phyloP scores from a whole-genome alignment of 2,797 vertebrate species.

The Coluber constrictor region DNA sequence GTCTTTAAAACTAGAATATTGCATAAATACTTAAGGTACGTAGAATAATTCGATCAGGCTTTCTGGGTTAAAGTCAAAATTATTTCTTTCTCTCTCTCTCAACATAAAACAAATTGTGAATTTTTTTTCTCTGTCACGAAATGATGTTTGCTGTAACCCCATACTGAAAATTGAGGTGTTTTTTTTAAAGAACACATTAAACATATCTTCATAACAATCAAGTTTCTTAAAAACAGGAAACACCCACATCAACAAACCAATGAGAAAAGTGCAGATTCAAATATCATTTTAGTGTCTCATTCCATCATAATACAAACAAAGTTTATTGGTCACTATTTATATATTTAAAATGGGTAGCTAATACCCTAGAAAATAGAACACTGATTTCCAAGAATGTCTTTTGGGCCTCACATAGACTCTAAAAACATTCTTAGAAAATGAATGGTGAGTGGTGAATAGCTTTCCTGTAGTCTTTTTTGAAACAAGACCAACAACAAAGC shows the following conservation, averaged over 20 bases:
- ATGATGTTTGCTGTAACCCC: constrained; percentile 32
- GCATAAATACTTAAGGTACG: neutral
- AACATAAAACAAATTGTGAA: neutral
- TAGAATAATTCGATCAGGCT: neutral
- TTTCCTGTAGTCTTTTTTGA: neutral
- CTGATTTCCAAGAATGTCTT: neutral
- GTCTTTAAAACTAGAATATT: neutral
- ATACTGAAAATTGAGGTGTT: neutral
- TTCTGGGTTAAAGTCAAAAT: neutral
- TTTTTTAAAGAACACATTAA: neutral
- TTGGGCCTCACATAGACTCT: neutral
- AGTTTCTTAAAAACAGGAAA: constrained; percentile 1
- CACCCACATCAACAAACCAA: neutral
- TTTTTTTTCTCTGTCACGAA: neutral
- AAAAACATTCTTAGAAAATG: neutral
- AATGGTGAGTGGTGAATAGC: neutral
- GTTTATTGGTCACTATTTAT: neutral
- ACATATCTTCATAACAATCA: neutral
- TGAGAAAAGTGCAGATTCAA: neutral
- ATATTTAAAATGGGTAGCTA: neutral
- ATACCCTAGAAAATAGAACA: neutral
- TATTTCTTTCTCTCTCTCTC: neutral
- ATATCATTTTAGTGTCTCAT: neutral
- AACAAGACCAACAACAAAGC: neutral
- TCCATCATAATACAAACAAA: neutral